Conservation (phyloP, 2,888 invertebrate species). For the Kryphioiulus occultus region DNA sequence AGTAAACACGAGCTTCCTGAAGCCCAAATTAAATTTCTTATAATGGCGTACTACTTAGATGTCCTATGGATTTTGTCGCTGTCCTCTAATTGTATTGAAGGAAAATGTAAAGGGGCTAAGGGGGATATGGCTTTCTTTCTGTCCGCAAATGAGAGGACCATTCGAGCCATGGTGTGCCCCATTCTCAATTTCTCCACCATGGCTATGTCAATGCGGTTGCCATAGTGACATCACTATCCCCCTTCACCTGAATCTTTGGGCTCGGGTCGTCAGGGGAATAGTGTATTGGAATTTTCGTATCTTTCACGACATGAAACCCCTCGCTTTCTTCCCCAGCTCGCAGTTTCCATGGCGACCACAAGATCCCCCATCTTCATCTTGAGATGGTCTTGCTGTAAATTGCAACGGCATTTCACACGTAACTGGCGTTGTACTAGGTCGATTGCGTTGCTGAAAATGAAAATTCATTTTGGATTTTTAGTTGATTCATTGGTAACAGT, state of each 20-base stretch:
- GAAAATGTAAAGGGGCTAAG: background rate
- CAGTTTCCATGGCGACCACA: background rate
- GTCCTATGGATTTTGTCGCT: background rate
- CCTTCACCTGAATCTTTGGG: constrained; percentile 42
- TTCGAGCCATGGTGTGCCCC: background rate
- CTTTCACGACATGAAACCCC: constrained; percentile 28
- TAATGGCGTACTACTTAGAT: constrained; percentile 23
- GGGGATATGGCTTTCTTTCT: too few relatives aligned
- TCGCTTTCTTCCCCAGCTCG: constrained; percentile 27
- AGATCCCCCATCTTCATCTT: background rate
- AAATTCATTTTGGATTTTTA: background rate
- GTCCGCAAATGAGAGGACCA: constrained; percentile 13
- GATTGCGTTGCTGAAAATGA: background rate
- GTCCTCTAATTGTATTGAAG: background rate
- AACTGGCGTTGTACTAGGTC: too few relatives aligned
- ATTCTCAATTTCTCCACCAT: constrained; percentile 31
- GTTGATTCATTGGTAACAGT: too few relatives aligned
- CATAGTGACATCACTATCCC: constrained; percentile 16
- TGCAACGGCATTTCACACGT: background rate
- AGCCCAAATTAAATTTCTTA: constrained; percentile 29
- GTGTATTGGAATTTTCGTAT: constrained; percentile 44
- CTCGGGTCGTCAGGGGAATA: background rate
- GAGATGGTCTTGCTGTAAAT: background rate
- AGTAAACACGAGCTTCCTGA: constrained; percentile 5
- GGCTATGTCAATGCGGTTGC: constrained; percentile 31